Conservation (phyloP, 2,113 vertebrate species). For the Tetraodon nigroviridis region DNA sequence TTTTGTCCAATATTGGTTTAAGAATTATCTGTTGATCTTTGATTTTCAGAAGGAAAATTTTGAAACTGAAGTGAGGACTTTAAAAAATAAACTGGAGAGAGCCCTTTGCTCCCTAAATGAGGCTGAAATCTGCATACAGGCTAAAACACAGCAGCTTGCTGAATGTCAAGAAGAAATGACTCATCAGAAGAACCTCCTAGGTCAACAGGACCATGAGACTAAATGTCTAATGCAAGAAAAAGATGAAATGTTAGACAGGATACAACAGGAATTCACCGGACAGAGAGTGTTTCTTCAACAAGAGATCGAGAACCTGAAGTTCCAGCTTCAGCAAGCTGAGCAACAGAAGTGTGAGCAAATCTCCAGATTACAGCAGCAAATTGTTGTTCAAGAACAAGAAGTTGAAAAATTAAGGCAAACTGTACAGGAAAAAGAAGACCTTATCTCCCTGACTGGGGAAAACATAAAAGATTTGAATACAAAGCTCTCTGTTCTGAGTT, state of each 20-base stretch:
- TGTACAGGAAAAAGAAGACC: constrained; percentile 67
- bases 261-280: constrained; percentile 40
- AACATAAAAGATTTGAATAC: constrained; percentile 73
- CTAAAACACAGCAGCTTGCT: constrained; percentile 40
- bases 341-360: constrained; percentile 43
- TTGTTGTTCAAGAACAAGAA: constrained; percentile 48
- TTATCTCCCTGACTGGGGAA: constrained; percentile 63
- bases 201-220: constrained; percentile 56
- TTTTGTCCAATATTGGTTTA: not conserved
- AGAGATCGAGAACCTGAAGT: constrained; percentile 43
- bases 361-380: constrained; percentile 31
- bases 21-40: constrained; percentile 1
- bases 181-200: constrained; percentile 65
- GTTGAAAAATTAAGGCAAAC: constrained; percentile 44
- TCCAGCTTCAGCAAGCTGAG: constrained; percentile 32
- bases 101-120: constrained; percentile 31
- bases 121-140: constrained; percentile 44
- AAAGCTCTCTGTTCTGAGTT: constrained; percentile 65
- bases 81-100: constrained; percentile 68
- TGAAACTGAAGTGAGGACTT: constrained; percentile 69
- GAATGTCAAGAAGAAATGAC: constrained; percentile 33
- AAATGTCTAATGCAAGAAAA: constrained; percentile 63
- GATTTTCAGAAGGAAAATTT: constrained; percentile 64
- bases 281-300: constrained; percentile 38
- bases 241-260: constrained; percentile 22